Evolutionary conservation across 2,113 vertebrate species (phyloP), one percentile per base, ranked within the genome.

Genomic region (Neolamprologus sp.): DNA sequence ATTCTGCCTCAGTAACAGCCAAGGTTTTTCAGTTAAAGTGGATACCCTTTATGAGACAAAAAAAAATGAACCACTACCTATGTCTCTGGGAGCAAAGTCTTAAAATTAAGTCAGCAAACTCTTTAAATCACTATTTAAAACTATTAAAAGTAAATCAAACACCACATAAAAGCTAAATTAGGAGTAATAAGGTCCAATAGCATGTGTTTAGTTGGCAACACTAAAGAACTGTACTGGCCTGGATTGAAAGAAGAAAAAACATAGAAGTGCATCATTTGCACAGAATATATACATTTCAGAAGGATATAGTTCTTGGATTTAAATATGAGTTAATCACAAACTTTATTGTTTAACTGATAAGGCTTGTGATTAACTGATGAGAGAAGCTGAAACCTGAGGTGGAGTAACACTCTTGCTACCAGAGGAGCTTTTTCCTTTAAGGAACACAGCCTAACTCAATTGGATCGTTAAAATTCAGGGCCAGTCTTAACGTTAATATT

Each of bases 121-220:
- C 40, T 85, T 58, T 68, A 87, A 91, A 83, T 82, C 11, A 58
- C 9, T 33, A 85, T 87, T 87, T 80, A 81, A 60, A 54, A 33
- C 81, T 19, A 57, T 80, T 82, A 80, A 87, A 89, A 86, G 53
- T 68, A 79, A 87, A 87, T 79, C 86, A 90, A 90, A 92, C 47
- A 68, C 53, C 80, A 88, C 63, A 90, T 90, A 49, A 88, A 93
- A 75, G 60, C 63, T 79, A 63, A 84, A 89, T 89, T 87, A 53
- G 30, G 23, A 80, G 81, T 37, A 82, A 47, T 54, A 65, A 45
- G 40, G 55, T 85, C 40, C 7, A 53, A 13, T 73, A 63, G 91
- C 86, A 65, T 85, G 80, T 84, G 89, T 89, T 91, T 83, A 45
- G 49, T 23, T 71, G 84, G 78, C 21, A 83, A 89, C 60, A 12